These are phyloP conservation scores for Squalus acanthias DNA, from an alignment of 2,797 vertebrate species.

Conservation along the genomic window DNA sequence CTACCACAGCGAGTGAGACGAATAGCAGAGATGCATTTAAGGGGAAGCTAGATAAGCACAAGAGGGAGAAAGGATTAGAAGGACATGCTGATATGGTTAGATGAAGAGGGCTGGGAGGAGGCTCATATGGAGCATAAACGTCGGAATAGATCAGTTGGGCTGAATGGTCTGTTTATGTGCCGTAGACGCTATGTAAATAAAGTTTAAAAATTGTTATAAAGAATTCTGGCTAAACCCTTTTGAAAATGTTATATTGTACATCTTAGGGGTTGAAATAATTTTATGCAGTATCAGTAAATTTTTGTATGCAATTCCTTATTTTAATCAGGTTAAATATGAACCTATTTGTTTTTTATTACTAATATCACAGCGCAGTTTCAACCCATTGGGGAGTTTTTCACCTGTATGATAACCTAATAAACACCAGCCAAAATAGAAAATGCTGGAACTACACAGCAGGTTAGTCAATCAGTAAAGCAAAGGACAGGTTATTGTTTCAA, in stretches of 20 bases:
- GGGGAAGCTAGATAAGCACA: background rate
- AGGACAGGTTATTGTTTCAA: background rate
- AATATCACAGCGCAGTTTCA: background rate
- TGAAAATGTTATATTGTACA: background rate
- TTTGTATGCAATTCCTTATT: background rate
- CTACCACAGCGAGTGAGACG: background rate
- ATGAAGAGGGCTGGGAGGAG: background rate
- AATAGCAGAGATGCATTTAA: background rate
- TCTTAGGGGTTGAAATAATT: background rate
- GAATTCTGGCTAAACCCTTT: background rate
- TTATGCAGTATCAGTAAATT: background rate
- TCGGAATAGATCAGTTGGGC: background rate
- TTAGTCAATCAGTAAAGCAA: background rate
- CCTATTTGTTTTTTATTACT: background rate
- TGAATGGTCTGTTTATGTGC: background rate
- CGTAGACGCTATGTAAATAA: background rate
- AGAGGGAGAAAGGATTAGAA: background rate
- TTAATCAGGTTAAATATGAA: background rate
- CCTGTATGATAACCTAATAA: background rate
- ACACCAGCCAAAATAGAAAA: background rate
- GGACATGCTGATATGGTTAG: background rate
- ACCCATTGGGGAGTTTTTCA: background rate
- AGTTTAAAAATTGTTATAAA: background rate
- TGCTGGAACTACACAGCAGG: background rate
- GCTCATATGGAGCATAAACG: background rate